These are phyloP conservation scores for Meleagris gallopavo DNA, from an alignment of 2,113 vertebrate species.

Conservation along the genomic window DNA sequence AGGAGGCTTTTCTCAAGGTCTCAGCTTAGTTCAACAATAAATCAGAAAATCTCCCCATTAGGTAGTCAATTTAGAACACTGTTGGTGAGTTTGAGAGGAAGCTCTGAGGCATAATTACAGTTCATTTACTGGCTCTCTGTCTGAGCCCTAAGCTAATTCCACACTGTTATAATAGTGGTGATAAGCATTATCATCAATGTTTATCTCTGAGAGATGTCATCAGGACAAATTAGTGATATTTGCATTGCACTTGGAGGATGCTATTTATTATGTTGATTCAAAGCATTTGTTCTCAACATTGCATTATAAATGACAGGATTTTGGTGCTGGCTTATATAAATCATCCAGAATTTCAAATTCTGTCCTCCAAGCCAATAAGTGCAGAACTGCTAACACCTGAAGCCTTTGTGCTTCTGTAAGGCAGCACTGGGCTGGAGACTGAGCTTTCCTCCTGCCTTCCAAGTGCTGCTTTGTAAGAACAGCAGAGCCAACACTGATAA, in stretches of 20 bases:
- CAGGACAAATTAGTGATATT: background rate
- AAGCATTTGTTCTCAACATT: background rate
- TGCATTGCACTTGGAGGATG: background rate
- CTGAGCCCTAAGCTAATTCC: background rate
- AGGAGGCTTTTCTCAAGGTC: slow-evolving; percentile 95
- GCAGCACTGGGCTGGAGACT: background rate
- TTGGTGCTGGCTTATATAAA: background rate
- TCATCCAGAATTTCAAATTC: background rate
- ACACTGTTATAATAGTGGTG: background rate
- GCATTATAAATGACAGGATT: background rate
- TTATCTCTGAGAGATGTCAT: background rate
- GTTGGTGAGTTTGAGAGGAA: background rate
- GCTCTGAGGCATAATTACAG: background rate
- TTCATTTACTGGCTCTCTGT: background rate
- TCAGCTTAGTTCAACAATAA: background rate
- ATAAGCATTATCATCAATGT: background rate
- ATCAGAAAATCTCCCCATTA: background rate
- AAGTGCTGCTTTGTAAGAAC: background rate
- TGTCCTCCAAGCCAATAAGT: background rate
- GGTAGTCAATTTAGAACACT: background rate
- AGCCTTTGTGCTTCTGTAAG: background rate
- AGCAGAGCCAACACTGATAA: background rate
- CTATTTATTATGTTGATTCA: background rate
- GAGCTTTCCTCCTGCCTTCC: background rate
- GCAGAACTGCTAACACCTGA: background rate